phyloP scores from a whole-genome alignment of 2,797 vertebrate genomes.

The Poecile montanus region DNA sequence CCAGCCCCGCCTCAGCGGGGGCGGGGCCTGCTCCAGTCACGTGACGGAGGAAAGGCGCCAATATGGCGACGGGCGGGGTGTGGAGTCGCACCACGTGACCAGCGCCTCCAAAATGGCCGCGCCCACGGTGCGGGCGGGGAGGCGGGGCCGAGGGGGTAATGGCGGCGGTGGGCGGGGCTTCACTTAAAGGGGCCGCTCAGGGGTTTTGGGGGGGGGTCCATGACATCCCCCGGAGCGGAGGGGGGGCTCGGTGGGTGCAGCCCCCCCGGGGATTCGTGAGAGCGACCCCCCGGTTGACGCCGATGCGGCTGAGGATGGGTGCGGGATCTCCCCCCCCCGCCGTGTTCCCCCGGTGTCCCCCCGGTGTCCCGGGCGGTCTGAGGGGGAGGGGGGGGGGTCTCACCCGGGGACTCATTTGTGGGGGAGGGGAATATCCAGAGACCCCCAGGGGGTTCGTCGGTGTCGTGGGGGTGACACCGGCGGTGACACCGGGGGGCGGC shows the following conservation, averaged over 20 bases:
- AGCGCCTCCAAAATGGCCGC: neutral
- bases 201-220: no score
- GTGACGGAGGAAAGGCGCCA: neutral
- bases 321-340: no score
- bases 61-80: neutral
- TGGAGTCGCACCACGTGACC: neutral
- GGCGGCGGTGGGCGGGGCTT: neutral
- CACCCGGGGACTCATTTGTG: neutral
- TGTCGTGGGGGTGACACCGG: neutral
- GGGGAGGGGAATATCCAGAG: neutral
- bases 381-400: neutral
- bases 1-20: neutral
- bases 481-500: neutral
- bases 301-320: neutral
- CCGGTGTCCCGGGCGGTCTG: neutral
- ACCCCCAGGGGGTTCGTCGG: neutral
- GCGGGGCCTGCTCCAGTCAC: fast-evolving
- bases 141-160: neutral
- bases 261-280: neutral
- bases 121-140: neutral
- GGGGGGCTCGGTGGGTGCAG: neutral
- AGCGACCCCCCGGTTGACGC: neutral
- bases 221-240: neutral
- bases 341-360: neutral
- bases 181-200: neutral